These are phyloP conservation scores for Coremacera marginata DNA, from an alignment of 2,888 invertebrate species.

Conservation along the genomic window DNA sequence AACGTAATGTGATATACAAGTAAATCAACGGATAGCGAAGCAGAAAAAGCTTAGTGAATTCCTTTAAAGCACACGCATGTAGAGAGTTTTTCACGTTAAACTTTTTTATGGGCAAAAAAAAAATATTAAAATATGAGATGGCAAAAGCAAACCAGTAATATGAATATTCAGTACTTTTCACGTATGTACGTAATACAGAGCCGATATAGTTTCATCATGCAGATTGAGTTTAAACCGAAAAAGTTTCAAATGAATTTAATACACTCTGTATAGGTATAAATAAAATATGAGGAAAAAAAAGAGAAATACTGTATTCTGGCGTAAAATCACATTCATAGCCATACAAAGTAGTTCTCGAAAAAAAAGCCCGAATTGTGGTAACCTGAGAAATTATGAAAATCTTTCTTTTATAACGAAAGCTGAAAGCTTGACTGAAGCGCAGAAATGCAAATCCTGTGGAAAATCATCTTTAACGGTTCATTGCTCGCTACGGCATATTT, in stretches of 20 bases:
- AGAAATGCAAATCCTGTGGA: conserved; percentile 22
- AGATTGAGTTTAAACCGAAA: background rate
- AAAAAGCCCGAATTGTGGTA: background rate
- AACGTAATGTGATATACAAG: background rate
- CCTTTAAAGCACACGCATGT: conserved; percentile 56
- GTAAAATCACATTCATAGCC: background rate
- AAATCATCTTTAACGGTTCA: conserved; percentile 66
- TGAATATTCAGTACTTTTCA: conserved; percentile 4
- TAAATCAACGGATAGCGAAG: background rate
- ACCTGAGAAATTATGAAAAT: background rate
- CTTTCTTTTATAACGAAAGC: background rate
- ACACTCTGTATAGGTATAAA: background rate
- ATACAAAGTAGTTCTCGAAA: background rate
- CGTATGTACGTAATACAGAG: too few relatives aligned
- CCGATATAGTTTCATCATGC: too few relatives aligned
- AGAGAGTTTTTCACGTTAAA: background rate
- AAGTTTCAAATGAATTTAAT: conserved; percentile 13
- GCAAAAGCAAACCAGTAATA: conserved; percentile 43
- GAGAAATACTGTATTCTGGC: background rate
- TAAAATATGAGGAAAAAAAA: too few relatives aligned
- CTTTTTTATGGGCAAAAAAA: background rate
- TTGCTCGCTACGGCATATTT: conserved; percentile 56
- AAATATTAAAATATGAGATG: conserved; percentile 33
- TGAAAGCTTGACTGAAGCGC: background rate
- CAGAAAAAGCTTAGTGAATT: conserved; percentile 39